These are phyloP conservation scores for Saccostrea echinata DNA, from an alignment of 1,140 invertebrate genomes.

Conservation along the genomic window DNA sequence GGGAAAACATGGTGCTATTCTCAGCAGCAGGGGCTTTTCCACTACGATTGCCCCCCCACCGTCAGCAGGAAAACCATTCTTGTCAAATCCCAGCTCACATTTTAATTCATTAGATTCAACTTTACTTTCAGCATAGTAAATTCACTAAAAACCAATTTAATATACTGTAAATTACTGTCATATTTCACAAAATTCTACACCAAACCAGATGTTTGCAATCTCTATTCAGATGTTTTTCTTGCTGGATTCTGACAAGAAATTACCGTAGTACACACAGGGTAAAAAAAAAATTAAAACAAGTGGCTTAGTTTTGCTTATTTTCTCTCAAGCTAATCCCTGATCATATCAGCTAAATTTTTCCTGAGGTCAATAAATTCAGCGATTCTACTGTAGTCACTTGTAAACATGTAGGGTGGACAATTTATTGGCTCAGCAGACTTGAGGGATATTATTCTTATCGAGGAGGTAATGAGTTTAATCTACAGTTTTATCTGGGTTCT, in stretches of 20 bases:
- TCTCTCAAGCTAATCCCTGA: conserved; percentile 7
- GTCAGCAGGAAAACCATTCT: not conserved
- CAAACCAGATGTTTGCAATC: conserved; percentile 29
- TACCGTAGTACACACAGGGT: not conserved
- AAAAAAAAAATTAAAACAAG: not conserved
- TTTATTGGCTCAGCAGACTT: conserved; percentile 17
- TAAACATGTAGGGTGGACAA: conserved; percentile 1
- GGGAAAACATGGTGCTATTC: not conserved
- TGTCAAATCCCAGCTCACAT: conserved; percentile 15
- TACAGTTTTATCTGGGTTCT: not conserved
- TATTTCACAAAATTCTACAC: conserved; percentile 37
- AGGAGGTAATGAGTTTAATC: conserved; percentile 35
- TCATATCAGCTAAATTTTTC: conserved; percentile 10
- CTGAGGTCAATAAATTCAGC: conserved; percentile 24
- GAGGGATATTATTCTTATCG: conserved; percentile 23
- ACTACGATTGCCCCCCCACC: not conserved
- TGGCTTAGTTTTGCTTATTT: conserved; percentile 25
- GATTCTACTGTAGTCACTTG: not conserved
- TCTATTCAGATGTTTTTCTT: conserved; percentile 35
- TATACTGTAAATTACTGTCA: conserved; percentile 21
- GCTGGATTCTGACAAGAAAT: not conserved
- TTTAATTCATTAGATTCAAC: conserved; percentile 25
- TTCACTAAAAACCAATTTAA: conserved; percentile 15
- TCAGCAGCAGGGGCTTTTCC: conserved; percentile 18
- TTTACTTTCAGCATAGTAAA: conserved; percentile 37